phyloP scores from a whole-genome alignment of 23 tunicate species.

The Halocynthia roretzi region DNA sequence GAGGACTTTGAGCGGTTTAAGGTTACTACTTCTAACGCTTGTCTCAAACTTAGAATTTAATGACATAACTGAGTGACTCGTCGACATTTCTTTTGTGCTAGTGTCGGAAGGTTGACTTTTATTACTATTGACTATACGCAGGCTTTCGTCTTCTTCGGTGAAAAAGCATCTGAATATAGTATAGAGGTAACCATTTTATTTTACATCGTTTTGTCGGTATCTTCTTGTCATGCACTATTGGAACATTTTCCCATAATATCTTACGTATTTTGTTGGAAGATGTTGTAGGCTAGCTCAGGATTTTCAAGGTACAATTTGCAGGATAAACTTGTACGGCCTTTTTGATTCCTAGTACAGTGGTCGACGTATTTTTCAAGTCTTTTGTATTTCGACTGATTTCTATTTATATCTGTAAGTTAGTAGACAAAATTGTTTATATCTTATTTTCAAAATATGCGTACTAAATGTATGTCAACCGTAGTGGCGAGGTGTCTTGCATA shows the following conservation, averaged over 20 bases:
- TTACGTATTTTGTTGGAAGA: slow-evolving; percentile 14
- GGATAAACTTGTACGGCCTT: slow-evolving; percentile 23
- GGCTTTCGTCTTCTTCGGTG: background rate
- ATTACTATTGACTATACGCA: background rate
- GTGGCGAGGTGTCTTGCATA: no score
- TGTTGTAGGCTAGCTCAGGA: slow-evolving; percentile 50
- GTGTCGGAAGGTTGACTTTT: background rate
- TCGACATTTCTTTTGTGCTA: background rate
- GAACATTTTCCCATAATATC: background rate
- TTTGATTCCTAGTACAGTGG: slow-evolving; percentile 22
- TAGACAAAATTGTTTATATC: no score
- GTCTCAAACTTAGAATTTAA: no score
- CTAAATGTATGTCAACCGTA: no score
- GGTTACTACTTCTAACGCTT: no score
- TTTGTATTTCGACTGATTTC: background rate
- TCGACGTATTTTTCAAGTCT: background rate
- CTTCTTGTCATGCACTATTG: background rate
- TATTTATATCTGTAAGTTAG: no score
- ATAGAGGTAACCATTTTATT: background rate
- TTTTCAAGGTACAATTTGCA: slow-evolving; percentile 49
- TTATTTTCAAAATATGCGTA: no score
- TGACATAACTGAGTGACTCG: no score
- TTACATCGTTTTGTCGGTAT: background rate
- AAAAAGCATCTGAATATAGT: background rate
- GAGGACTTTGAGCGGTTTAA: no score